Conservation (phyloP, 2,797 vertebrate genomes). For the Thripadectes ignobilis region DNA sequence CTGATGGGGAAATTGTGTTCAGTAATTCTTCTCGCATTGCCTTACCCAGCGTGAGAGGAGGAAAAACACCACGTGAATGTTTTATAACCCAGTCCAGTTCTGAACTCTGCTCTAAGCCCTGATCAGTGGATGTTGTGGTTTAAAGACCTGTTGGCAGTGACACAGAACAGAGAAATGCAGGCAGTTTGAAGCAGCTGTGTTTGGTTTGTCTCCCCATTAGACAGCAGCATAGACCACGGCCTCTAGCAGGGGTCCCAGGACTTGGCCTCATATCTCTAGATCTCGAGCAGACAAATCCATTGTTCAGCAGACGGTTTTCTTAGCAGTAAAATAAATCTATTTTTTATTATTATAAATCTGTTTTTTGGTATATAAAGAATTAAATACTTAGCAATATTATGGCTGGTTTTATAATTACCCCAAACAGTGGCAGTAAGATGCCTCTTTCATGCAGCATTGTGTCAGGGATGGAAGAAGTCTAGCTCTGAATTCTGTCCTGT, state of each 20-base stretch:
- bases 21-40: not conserved
- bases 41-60: not conserved
- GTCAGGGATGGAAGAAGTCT: not conserved
- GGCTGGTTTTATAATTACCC: not conserved
- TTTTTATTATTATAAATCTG: too few relatives aligned
- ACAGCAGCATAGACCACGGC: not conserved
- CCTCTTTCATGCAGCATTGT: not conserved
- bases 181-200: not conserved
- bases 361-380: not conserved
- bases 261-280: not conserved
- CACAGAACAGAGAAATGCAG: not conserved
- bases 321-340: not conserved
- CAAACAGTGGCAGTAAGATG: not conserved
- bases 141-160: not conserved
- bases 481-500: not conserved
- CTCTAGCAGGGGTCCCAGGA: not conserved
- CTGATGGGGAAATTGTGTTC: not conserved
- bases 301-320: not conserved
- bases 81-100: not conserved
- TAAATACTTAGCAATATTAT: not conserved
- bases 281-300: not conserved
- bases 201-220: not conserved
- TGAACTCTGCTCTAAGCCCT: not conserved
- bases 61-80: fast-evolving
- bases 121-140: not conserved